Base-by-base conservation (phyloP, 2,797 vertebrate species). In the Brotula barbata region DNA sequence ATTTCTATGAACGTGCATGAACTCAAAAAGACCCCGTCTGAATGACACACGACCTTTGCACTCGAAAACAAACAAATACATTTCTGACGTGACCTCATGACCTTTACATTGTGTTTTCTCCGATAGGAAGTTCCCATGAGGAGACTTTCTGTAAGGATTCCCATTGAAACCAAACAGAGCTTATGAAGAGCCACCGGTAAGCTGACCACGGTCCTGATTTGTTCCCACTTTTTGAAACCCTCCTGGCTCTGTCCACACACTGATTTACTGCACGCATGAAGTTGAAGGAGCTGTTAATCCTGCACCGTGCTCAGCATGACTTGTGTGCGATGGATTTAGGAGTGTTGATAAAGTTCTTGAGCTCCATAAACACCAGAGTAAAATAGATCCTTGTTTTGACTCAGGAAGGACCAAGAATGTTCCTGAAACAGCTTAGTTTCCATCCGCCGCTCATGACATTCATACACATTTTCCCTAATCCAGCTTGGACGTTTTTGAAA, bases 111-210 rank as follows among this genome's bases (percentile, higher is more conserved):
- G 17, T 59, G 21, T 53, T 60, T 45, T 36, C 22, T 44, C 37
- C 15, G 8, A 0, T 77, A 85, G 82, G 65, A 62, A 4, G 77
- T 43, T 52, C 46, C 42, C 19, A 5, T 69, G 50, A 78, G 47
- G 44, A 58, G 54, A 0, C 69, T 25, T 31, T 25, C 45, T 52
- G 55, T 56, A 41, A 2, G 56, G 21, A 63, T 43, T 61, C 42
- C 62, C 8, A 1, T 47, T 62, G 36, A 60, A 55, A 11, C 42
- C 58, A 31, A 21, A 52, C 59, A 25, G 61, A 77, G 58, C 64
- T 44, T 10, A 47, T 44, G 60, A 55, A 58, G 55, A 71, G 17
- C 45, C 0, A 15, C 65, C 73, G 78, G 82, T 81, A 50, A 54
- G 68, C 6, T n/a, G 3, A 3, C 40, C 9, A 1, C 6, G 14